A percentile compares a stretch with the other conserved stretches of the same genome.
Conservation (phyloP, 2,797 vertebrate genomes). For the Cuculus canorus region DNA sequence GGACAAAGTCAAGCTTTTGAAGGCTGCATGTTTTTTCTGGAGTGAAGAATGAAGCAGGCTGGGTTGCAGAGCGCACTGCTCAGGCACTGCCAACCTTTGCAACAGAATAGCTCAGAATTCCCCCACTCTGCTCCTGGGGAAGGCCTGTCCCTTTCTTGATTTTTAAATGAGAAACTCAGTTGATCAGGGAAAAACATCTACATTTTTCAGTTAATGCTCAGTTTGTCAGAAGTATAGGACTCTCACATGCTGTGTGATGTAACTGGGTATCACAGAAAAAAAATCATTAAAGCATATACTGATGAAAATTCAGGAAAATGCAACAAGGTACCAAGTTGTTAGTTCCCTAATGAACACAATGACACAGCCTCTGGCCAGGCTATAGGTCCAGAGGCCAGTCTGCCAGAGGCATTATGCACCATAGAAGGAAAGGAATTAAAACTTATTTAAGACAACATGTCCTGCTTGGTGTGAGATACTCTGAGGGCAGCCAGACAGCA, state of each 20-base stretch:
- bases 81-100: background rate
- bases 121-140: background rate
- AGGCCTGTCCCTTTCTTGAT: background rate
- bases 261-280: background rate
- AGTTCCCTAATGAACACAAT: background rate
- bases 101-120: background rate
- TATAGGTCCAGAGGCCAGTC: background rate
- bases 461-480: background rate
- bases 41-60: background rate
- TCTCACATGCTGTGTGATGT: background rate
- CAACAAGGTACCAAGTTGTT: background rate
- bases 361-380: fast-evolving
- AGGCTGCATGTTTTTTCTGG: background rate
- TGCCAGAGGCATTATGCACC: background rate
- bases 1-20: background rate
- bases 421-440: background rate
- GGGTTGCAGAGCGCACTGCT: background rate
- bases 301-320: background rate
- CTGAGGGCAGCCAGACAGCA: constrained; percentile 2
- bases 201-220: background rate
- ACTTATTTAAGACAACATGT: background rate
- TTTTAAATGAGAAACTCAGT: background rate
- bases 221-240: background rate
- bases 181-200: background rate
- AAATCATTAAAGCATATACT: background rate